These are phyloP conservation scores for Onchidella celtica DNA, from an alignment of 2,888 invertebrate genomes.

Conservation along the genomic window DNA sequence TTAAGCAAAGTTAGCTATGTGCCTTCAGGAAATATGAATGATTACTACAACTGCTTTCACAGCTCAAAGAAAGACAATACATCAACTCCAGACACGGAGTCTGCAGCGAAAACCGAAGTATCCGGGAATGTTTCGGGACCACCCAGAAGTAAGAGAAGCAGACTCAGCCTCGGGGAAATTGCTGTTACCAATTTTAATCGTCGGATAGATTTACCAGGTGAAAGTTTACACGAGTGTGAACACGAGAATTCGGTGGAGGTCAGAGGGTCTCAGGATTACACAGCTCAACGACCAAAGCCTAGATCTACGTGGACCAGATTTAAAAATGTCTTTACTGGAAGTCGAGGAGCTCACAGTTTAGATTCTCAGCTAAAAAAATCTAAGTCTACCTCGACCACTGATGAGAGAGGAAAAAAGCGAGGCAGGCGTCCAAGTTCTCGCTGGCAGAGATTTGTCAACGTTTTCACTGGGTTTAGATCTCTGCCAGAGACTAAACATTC, in stretches of 20 bases:
- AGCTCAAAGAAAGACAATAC: conserved; percentile 13
- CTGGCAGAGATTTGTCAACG: conserved; percentile 43
- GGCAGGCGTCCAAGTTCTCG: conserved; percentile 3
- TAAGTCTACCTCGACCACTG: neutral
- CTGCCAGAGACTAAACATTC: conserved; percentile 33
- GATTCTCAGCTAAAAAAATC: neutral
- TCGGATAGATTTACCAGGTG: conserved; percentile 21
- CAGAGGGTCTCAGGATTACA: conserved; percentile 14
- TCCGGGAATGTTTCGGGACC: neutral
- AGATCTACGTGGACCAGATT: conserved; percentile 28
- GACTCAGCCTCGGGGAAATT: conserved; percentile 40
- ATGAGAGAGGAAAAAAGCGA: neutral
- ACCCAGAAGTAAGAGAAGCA: conserved; percentile 7
- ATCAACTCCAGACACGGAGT: neutral
- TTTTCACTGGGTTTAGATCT: conserved; percentile 40
- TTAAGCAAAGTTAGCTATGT: conserved; percentile 49
- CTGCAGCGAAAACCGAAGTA: neutral
- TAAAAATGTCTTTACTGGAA: conserved; percentile 43
- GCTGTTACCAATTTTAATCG: conserved; percentile 45
- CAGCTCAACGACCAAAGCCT: neutral
- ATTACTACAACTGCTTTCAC: conserved; percentile 43
- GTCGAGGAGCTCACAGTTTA: neutral
- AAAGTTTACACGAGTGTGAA: neutral
- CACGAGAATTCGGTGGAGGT: neutral
- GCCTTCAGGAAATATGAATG: conserved; percentile 41